Evolutionary conservation across 2,888 invertebrate genomes (phyloP).

Genomic region (Cancer borealis): DNA sequence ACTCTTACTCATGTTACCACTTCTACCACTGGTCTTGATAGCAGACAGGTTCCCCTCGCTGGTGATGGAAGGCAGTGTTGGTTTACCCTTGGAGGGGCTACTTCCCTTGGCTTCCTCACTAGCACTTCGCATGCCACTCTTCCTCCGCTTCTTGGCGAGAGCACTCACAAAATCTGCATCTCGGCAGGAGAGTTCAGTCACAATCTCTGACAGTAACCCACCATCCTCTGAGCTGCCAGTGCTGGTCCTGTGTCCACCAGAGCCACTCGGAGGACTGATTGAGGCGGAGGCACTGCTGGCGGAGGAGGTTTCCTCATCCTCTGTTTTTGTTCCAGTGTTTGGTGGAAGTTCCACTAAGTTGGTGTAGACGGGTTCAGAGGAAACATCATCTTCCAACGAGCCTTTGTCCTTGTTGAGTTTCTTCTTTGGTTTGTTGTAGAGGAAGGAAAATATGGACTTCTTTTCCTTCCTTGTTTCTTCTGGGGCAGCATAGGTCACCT

Average conservation of each 20-base stretch:
- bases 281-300: conserved; percentile 58
- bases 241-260: conserved; percentile 71
- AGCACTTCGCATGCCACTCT: conserved; percentile 7
- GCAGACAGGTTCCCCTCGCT: conserved; percentile 18
- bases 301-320: conserved; percentile 37
- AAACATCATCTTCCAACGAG: conserved; percentile 49
- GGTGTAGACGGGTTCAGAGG: conserved; percentile 74
- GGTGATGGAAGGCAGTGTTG: neutral
- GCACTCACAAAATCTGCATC: conserved; percentile 71
- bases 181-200: conserved; percentile 73
- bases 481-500: conserved; percentile 69
- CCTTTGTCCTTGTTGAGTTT: conserved; percentile 64
- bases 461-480: conserved; percentile 69
- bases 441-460: conserved; percentile 75
- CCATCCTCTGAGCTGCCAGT: conserved; percentile 76
- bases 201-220: conserved; percentile 77
- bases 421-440: conserved; percentile 76
- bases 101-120: neutral
- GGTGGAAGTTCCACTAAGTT: conserved; percentile 67
- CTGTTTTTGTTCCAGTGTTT: conserved; percentile 44
- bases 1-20: conserved; percentile 52
- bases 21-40: neutral
- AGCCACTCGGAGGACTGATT: conserved; percentile 58
- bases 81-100: neutral
- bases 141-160: conserved; percentile 64